These are phyloP conservation scores for Silurus glanis DNA, from an alignment of 2,113 vertebrate genomes.

Conservation along the genomic window DNA sequence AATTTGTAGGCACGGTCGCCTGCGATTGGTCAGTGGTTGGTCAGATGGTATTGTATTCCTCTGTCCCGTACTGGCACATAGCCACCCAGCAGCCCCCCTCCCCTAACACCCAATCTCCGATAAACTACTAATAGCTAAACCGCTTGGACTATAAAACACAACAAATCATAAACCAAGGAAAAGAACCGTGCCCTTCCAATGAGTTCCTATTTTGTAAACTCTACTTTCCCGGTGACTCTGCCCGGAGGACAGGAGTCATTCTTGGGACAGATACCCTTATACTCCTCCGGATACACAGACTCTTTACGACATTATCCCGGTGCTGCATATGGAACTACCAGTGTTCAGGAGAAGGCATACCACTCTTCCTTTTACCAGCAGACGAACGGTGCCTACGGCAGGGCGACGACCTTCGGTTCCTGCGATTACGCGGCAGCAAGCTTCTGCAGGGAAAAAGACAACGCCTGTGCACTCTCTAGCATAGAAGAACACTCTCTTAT, in stretches of 20 bases:
- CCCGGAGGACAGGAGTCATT: constrained; percentile 91
- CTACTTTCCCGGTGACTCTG: constrained; percentile 96
- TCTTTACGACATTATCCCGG: constrained; percentile 88
- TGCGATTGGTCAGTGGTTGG: constrained; percentile 91
- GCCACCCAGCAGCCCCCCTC: constrained; percentile 78
- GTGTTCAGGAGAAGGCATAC: constrained; percentile 84
- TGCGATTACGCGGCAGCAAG: constrained; percentile 86
- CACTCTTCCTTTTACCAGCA: constrained; percentile 85
- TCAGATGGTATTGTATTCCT: constrained; percentile 95
- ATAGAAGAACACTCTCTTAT: constrained; percentile 82
- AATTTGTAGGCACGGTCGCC: constrained; percentile 85
- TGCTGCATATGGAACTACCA: constrained; percentile 75
- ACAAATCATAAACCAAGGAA: constrained; percentile 97
- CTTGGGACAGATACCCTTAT: constrained; percentile 94
- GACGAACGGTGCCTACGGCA: constrained; percentile 80
- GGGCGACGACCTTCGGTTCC: constrained; percentile 70
- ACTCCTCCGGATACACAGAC: constrained; percentile 93
- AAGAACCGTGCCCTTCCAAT: constrained; percentile 86
- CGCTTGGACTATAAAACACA: constrained; percentile 98
- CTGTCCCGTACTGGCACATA: constrained; percentile 93
- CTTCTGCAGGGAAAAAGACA: constrained; percentile 91
- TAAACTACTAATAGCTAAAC: constrained; percentile 98
- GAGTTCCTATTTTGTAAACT: constrained; percentile 99
- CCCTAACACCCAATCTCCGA: constrained; percentile 96
- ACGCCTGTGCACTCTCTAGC: constrained; percentile 71